Conservation (phyloP, 1,140 invertebrate species). For the Cyclina sinensis region DNA sequence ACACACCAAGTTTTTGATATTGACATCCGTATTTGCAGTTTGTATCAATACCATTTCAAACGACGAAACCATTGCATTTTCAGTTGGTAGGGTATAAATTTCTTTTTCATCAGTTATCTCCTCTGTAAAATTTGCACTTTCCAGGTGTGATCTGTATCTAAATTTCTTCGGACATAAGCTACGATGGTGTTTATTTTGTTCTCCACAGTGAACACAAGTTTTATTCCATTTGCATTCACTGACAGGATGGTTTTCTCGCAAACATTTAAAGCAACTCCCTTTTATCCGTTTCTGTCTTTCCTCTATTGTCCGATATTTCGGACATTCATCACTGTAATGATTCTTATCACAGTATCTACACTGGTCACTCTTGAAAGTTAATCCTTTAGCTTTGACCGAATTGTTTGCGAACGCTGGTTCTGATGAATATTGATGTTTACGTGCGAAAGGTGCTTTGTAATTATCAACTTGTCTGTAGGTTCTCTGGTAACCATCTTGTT, state of each 20-base stretch:
- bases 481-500: too few relatives aligned
- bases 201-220: constrained; percentile 9
- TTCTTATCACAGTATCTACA: neutral
- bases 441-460: too few relatives aligned
- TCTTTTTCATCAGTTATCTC: neutral
- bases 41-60: constrained; percentile 4
- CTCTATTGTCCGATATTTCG: neutral
- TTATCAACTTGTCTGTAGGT: too few relatives aligned
- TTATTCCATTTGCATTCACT: neutral
- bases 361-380: too few relatives aligned
- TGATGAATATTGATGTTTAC: too few relatives aligned
- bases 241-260: neutral
- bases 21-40: neutral
- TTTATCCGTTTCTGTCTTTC: neutral
- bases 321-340: constrained; percentile 15
- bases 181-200: neutral
- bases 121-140: constrained; percentile 1
- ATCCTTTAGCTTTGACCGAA: too few relatives aligned
- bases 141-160: neutral
- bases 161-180: neutral
- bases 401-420: neutral
- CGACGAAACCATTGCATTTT: neutral
- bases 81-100: neutral
- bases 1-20: neutral
- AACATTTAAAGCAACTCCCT: neutral